phyloP scores from a whole-genome alignment of 1,140 invertebrate species.

The Lycorma delicatula region DNA sequence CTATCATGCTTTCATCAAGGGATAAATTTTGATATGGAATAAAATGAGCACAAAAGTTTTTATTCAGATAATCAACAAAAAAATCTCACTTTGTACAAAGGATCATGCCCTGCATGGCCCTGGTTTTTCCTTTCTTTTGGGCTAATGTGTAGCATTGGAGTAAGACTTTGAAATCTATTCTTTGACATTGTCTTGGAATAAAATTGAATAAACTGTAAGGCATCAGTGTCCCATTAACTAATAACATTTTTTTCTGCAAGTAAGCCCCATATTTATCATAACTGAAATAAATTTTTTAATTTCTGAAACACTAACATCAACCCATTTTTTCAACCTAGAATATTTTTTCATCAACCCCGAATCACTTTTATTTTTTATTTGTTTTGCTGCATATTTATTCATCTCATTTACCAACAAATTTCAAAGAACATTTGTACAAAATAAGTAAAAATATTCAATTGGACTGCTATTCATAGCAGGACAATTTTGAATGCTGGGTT shows the following conservation, averaged over 20 bases:
- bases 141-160: not conserved
- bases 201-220: not conserved
- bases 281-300: slow-evolving; percentile 9
- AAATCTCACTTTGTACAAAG: slow-evolving; percentile 9
- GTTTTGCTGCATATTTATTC: not conserved
- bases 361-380: not conserved
- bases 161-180: not conserved
- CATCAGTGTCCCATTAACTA: not conserved
- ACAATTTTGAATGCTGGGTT: not conserved
- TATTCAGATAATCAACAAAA: slow-evolving; percentile 2
- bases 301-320: slow-evolving; percentile 1
- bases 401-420: not conserved
- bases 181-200: not conserved
- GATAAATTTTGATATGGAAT: slow-evolving; percentile 1
- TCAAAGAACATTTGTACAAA: not conserved
- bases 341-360: not conserved
- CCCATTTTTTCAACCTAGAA: not conserved
- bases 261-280: slow-evolving; percentile 12
- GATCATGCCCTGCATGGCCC: slow-evolving; percentile 4
- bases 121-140: not conserved
- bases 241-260: not conserved
- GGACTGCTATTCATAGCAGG: not conserved
- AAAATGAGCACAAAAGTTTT: not conserved
- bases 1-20: slow-evolving; percentile 9
- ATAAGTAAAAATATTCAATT: slow-evolving; percentile 2